Evolutionary conservation across 2,888 invertebrate genomes (phyloP), one percentile per base, ranked within the genome.

Genomic region (Notocelia uddmanniana): DNA sequence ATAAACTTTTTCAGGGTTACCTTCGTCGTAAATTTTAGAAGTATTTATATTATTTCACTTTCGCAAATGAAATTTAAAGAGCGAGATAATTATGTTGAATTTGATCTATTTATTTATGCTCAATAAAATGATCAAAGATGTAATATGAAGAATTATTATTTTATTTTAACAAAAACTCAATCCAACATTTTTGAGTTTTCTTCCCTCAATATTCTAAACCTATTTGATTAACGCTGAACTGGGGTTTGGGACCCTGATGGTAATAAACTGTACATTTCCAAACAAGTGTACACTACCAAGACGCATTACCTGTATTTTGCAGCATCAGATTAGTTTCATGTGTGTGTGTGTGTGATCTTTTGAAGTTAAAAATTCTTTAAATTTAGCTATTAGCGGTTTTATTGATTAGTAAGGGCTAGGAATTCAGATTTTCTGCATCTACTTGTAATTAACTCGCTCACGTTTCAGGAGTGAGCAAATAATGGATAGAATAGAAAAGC

Each of bases 101-200:
- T n/a, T 55, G 54, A 26, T 15, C 1, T 54, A 54, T 54, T 26
- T 26, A 26, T 15, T 45, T 45, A 45, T 55, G 23, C 55, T 55
- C 26, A 13, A 45, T 55, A 26, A 55, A 26, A 26, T 55, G 13
- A n/a, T 26, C 6, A 55, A 26, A 55, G 26, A 55, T 55, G n/a
- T 55, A n/a, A 26, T n/a, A 6, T 26, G 26, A 48, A 23, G 26
- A 45, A 23, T 60, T 45, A 23, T 60, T 60, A 60, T 60, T 60
- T 60, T 26, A 45, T 60, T 45, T 45, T 13, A 45, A n/a, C 45
- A 5, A 41, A 26, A 15, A 41, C 5, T 15, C 13, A 6, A 1
- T n/a, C n/a, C n/a, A 41, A 41, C 13, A 41, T 45, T 1, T 45
- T 37, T 3, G 37, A 13, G 0, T 37, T 8, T 45, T n/a, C n/a